phyloP scores from a whole-genome alignment of 1,140 invertebrate genomes.

The Heliconius melpomene region DNA sequence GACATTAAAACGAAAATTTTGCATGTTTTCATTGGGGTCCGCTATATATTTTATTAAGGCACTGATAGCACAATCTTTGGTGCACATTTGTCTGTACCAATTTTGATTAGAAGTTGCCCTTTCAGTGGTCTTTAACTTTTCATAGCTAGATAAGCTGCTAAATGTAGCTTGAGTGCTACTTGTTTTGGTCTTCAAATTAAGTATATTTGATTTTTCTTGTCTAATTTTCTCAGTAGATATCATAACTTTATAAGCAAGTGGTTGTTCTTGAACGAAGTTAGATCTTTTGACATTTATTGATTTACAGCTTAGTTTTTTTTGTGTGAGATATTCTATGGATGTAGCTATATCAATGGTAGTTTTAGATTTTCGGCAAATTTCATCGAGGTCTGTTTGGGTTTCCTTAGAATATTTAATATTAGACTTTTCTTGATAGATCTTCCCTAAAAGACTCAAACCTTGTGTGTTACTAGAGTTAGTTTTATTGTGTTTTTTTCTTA shows the following conservation, averaged over 20 bases:
- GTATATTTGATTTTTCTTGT: background rate
- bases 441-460: constrained; percentile 56
- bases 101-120: constrained; percentile 48
- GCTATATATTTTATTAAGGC: constrained; percentile 47
- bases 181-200: constrained; percentile 12
- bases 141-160: constrained; percentile 27
- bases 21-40: constrained; percentile 29
- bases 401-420: constrained; percentile 37
- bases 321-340: background rate
- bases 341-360: constrained; percentile 22
- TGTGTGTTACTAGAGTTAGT: constrained; percentile 40
- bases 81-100: constrained; percentile 43
- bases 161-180: constrained; percentile 40
- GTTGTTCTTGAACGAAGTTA: background rate
- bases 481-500: constrained; percentile 58
- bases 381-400: constrained; percentile 42
- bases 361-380: constrained; percentile 4
- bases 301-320: background rate
- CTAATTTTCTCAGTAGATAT: background rate
- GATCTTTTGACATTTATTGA: background rate
- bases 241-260: constrained; percentile 13
- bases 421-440: constrained; percentile 55
- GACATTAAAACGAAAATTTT: constrained; percentile 34
- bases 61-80: constrained; percentile 47
- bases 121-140: constrained; percentile 32